Evolutionary conservation across 2,888 invertebrate genomes (phyloP).

Genomic region (Leptopilina syphax): DNA sequence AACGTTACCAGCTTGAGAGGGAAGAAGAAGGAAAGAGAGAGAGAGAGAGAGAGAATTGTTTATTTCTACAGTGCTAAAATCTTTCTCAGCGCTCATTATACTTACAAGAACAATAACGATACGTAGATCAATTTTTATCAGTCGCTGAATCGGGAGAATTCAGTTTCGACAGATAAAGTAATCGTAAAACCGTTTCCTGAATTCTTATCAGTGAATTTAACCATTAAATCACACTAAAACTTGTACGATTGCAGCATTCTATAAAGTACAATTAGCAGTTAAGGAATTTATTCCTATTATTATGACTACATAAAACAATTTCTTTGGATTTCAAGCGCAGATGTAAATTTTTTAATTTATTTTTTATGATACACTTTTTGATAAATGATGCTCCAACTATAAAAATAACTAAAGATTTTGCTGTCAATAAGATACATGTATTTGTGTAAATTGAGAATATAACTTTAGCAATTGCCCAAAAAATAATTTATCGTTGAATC

Average conservation of each 20-base stretch:
- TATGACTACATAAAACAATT: too few species aligned
- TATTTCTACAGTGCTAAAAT: constrained; percentile 14
- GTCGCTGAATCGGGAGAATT: background rate
- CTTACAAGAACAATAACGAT: constrained; percentile 34
- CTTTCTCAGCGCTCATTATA: constrained; percentile 8
- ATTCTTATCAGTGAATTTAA: constrained; percentile 32
- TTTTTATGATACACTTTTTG: too few species aligned
- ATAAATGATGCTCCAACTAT: too few species aligned
- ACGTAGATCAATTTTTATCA: constrained; percentile 25
- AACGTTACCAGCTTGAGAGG: constrained; percentile 17
- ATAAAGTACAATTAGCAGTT: constrained; percentile 12
- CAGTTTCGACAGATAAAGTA: background rate
- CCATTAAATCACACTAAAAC: background rate
- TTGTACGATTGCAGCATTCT: background rate
- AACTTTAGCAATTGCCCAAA: too few species aligned
- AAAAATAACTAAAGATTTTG: too few species aligned
- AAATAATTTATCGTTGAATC: too few species aligned
- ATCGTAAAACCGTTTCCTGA: constrained; percentile 15
- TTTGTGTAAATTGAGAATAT: too few species aligned
- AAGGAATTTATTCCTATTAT: background rate
- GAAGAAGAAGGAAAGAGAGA: background rate
- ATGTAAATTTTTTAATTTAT: too few species aligned
- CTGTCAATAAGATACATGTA: too few species aligned
- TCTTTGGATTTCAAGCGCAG: too few species aligned
- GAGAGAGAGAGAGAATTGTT: background rate